A percentile compares a stretch with the other conserved stretches of the same genome.
These are phyloP conservation scores for Fukomys damarensis DNA, from an alignment of 2,113 vertebrate genomes.

Conservation along the genomic window DNA sequence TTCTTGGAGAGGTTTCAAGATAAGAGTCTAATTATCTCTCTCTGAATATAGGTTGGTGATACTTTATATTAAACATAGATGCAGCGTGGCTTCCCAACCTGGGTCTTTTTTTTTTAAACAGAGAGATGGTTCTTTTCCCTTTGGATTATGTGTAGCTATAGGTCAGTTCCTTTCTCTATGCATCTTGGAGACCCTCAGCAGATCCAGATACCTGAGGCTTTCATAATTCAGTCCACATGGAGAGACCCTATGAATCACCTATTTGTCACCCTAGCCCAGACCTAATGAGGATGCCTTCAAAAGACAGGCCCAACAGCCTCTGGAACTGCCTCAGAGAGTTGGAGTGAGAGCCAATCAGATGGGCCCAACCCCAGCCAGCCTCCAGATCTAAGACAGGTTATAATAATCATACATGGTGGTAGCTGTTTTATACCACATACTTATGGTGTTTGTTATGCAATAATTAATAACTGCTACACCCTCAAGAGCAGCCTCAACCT, in stretches of 20 bases:
- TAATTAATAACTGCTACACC: neutral
- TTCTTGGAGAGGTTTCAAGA: neutral
- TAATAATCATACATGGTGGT: neutral
- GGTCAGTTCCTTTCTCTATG: neutral
- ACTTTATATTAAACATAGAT: neutral
- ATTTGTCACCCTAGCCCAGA: neutral
- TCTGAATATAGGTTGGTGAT: neutral
- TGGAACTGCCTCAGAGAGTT: neutral
- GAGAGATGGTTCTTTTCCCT: too few relatives aligned
- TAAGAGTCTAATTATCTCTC: neutral
- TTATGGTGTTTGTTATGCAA: neutral
- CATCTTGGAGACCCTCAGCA: neutral
- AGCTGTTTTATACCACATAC: neutral
- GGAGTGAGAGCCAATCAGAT: neutral
- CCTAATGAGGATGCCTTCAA: neutral
- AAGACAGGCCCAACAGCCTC: neutral
- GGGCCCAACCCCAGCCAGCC: neutral
- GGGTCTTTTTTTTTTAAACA: neutral
- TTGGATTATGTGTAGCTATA: neutral
- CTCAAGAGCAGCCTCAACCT: neutral
- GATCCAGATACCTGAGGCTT: neutral
- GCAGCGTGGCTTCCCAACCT: neutral
- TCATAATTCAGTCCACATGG: neutral
- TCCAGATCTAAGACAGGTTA: neutral
- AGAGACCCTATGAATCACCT: neutral